Conservation (phyloP, 2,797 vertebrate genomes). For the Diplodus sargus region DNA sequence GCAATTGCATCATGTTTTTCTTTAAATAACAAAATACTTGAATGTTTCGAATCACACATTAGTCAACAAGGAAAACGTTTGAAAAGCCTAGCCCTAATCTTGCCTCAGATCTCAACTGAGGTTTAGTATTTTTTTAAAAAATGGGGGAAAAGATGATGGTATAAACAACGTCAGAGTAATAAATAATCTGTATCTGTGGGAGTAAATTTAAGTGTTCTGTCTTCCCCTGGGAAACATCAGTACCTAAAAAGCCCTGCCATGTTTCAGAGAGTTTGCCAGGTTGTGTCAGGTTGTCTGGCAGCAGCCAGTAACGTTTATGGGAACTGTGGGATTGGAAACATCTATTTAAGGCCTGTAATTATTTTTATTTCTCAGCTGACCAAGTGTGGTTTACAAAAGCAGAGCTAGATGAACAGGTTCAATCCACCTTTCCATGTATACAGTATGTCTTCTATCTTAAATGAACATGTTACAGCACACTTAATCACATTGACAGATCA, state of each 20-base stretch:
- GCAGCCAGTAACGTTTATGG: constrained; percentile 11
- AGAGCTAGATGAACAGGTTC: not conserved
- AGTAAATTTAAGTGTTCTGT: not conserved
- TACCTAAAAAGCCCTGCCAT: not conserved
- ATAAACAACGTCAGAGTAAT: not conserved
- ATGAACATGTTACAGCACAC: not conserved
- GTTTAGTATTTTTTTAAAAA: not conserved
- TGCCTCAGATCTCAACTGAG: not conserved
- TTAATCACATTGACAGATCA: not conserved
- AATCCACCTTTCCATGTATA: not conserved
- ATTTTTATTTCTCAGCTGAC: not conserved
- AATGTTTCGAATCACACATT: not conserved
- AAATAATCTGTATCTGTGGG: not conserved
- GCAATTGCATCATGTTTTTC: not conserved
- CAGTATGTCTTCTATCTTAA: not conserved
- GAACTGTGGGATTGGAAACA: constrained; percentile 15
- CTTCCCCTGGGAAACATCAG: not conserved
- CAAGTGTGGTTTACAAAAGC: constrained; percentile 6
- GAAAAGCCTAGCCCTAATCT: not conserved
- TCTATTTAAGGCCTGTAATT: constrained; percentile 30
- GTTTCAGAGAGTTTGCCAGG: not conserved
- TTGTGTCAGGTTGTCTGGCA: constrained; percentile 21
- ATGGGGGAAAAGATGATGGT: not conserved
- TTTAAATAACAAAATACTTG: not conserved
- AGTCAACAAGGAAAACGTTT: not conserved